Evolutionary conservation across 2,113 vertebrate species (phyloP).

Genomic region (Dasyprocta punctata): DNA sequence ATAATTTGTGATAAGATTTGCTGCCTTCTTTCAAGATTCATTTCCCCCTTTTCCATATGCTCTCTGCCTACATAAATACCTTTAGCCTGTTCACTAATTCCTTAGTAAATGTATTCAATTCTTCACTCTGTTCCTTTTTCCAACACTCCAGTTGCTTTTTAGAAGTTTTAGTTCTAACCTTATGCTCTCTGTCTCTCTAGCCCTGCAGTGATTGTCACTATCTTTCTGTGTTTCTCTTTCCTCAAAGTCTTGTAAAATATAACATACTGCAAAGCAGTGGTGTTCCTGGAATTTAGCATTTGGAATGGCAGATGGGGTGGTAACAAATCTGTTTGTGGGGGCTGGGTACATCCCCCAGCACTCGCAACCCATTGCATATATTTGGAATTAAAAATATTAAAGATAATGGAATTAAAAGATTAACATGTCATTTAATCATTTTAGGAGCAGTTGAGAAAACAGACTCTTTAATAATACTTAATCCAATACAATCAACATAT

Average conservation of each 20-base stretch:
- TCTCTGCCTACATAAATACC: conserved; percentile 89
- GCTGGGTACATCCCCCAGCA: conserved; percentile 86
- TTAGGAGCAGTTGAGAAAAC: conserved; percentile 81
- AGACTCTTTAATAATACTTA: conserved; percentile 75
- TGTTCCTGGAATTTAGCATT: conserved; percentile 89
- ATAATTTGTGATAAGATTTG: conserved; percentile 78
- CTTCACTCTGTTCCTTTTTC: conserved; percentile 85
- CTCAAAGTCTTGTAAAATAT: conserved; percentile 88
- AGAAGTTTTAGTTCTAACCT: conserved; percentile 83
- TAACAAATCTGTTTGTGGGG: conserved; percentile 88
- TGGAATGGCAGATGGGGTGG: conserved; percentile 90
- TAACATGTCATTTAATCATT: conserved; percentile 82
- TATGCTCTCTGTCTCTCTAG: conserved; percentile 84
- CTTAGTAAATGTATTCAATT: conserved; percentile 84
- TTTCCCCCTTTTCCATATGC: conserved; percentile 85
- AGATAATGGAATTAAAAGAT: conserved; percentile 82
- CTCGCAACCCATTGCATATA: conserved; percentile 83
- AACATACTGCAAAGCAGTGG: conserved; percentile 89
- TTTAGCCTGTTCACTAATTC: conserved; percentile 88
- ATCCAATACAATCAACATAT: not conserved
- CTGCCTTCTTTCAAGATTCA: conserved; percentile 79
- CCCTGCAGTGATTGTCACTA: conserved; percentile 85
- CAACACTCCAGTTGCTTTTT: conserved; percentile 80
- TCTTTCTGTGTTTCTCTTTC: conserved; percentile 88
- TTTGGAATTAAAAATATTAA: conserved; percentile 88